These are phyloP conservation scores for Pachypeltis micranthus DNA, from an alignment of 1,140 invertebrate genomes.

Conservation along the genomic window DNA sequence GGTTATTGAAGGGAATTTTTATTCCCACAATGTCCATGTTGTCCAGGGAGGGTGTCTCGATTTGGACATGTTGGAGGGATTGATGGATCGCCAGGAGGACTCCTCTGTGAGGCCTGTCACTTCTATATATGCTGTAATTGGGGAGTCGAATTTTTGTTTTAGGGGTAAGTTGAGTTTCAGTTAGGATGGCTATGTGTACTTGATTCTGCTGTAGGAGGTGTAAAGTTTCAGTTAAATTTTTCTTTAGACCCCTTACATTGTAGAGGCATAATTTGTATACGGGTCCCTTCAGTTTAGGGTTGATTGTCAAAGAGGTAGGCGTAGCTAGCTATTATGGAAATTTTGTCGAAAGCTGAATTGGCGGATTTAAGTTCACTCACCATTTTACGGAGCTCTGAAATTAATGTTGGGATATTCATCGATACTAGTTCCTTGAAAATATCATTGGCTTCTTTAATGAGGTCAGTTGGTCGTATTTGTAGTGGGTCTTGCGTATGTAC, in stretches of 20 bases:
- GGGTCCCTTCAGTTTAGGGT: neutral
- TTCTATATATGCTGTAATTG: neutral
- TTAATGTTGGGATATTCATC: neutral
- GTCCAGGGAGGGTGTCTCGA: neutral
- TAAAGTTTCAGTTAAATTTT: neutral
- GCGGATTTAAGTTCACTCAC: neutral
- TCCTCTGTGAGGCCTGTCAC: neutral
- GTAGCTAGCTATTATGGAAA: neutral
- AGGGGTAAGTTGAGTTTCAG: neutral
- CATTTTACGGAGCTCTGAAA: neutral
- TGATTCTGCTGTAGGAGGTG: neutral
- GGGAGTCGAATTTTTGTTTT: neutral
- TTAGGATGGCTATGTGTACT: neutral
- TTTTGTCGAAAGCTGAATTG: neutral
- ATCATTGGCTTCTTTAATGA: neutral
- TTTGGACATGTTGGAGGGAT: neutral
- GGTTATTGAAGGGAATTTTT: neutral
- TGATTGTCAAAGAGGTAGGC: neutral
- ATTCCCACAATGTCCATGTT: neutral
- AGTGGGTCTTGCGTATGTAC: neutral
- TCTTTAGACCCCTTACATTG: neutral
- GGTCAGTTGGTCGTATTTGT: no score
- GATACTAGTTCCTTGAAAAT: neutral
- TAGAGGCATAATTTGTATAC: neutral
- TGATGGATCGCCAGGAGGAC: neutral